Evolutionary conservation across 2,113 vertebrate genomes (phyloP), one percentile per base, ranked within the genome.

Genomic region (Triplophysa tibetana): DNA sequence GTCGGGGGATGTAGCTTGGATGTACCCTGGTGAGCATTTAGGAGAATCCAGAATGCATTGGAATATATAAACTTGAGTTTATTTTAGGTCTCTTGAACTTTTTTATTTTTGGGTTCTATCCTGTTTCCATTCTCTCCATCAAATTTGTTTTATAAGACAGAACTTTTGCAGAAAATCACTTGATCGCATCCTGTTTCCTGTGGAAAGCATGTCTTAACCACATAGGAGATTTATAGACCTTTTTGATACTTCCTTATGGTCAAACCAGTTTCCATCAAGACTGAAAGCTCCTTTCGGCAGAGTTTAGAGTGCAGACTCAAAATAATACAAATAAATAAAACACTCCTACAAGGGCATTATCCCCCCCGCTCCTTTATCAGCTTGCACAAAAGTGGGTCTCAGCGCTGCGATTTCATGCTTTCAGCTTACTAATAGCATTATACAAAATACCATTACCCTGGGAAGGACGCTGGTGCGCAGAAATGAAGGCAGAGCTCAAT

Each of bases 391-490:
- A 85, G 84, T 82, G 77, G 75, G 87, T 86, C 80, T 79, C 87
- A 89, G 83, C 85, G 62, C 83, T 86, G 86, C 16, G 84, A 91
- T 91, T 89, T 91, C 87, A 92, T 85, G 89, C 91, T 92, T 90
- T 91, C 73, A 89, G 87, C 87, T 84, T 88, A 84, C 88, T 90
- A 89, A 90, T 90, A 84, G 86, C 87, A 91, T 92, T 92, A 91
- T 91, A 88, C 88, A 88, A 79, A 90, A 92, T 87, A 81, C 88
- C 88, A 89, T 90, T 90, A 89, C 86, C 73, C 86, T 87, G 84
- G 79, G 91, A 91, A 89, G 89, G 87, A 89, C 88, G 88, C 86
- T 89, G 80, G 87, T 72, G 87, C 86, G 90, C 88, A 88, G 90
- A 86, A 84, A 69, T 85, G 43, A 75, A 70, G 60, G 75, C 67